A percentile compares a stretch with the other conserved stretches of the same genome.
phyloP scores from a whole-genome alignment of 2,888 invertebrate genomes.

The Brachyptera putata region DNA sequence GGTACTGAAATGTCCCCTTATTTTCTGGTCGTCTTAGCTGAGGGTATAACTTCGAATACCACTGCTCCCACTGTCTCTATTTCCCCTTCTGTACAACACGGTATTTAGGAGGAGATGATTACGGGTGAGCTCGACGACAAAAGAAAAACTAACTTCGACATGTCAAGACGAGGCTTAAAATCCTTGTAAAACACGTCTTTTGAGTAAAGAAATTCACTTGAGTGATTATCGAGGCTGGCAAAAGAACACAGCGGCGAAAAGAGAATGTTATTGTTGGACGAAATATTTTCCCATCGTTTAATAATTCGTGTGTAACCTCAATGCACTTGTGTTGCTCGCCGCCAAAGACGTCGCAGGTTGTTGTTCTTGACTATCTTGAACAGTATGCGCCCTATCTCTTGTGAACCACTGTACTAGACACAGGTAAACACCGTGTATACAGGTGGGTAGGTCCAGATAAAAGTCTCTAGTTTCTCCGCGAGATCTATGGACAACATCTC shows the following conservation, averaged over 20 bases:
- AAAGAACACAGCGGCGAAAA: conserved; percentile 1
- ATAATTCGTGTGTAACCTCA: conserved; percentile 12
- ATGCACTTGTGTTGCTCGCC: background rate
- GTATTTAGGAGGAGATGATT: background rate
- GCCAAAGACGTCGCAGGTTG: conserved; percentile 9
- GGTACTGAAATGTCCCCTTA: too few relatives aligned
- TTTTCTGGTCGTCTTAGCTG: too few relatives aligned
- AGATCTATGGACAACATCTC: background rate
- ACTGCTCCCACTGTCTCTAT: too few relatives aligned
- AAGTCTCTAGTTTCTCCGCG: conserved; percentile 9
- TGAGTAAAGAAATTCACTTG: background rate
- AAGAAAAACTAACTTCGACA: conserved; percentile 9
- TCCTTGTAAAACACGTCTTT: conserved; percentile 17
- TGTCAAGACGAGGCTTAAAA: conserved; percentile 1
- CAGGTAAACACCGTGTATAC: background rate
- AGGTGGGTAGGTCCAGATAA: conserved; percentile 1
- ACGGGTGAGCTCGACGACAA: background rate
- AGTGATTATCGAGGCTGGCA: conserved; percentile 7
- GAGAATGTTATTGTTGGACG: background rate
- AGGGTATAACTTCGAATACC: too few relatives aligned
- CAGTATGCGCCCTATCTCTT: too few relatives aligned
- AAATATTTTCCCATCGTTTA: conserved; percentile 14
- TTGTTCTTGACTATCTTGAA: background rate
- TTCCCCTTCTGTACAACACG: too few relatives aligned
- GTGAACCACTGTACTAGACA: background rate